Conservation (phyloP, 2,113 vertebrate genomes). For the Siphamia tubifer region DNA sequence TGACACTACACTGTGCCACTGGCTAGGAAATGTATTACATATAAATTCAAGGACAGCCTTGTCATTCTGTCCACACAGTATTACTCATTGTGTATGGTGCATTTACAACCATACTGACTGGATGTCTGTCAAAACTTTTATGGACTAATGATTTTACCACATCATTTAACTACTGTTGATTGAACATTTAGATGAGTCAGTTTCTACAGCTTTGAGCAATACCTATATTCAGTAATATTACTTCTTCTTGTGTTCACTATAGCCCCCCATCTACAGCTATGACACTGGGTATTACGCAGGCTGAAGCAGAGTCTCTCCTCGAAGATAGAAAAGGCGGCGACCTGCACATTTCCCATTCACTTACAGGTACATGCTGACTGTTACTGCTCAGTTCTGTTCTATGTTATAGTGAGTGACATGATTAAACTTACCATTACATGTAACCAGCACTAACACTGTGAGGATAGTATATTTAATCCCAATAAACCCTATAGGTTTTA, state of each 20-base stretch:
- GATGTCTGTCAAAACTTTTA: neutral
- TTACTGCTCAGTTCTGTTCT: neutral
- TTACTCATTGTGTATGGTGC: constrained; percentile 42
- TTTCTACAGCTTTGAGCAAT: neutral
- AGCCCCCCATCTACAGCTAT: constrained; percentile 92
- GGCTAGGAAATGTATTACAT: constrained; percentile 28
- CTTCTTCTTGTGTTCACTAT: constrained; percentile 4
- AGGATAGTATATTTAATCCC: neutral
- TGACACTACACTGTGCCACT: constrained; percentile 26
- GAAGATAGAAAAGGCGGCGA: constrained; percentile 90
- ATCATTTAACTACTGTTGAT: neutral
- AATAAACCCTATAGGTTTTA: neutral
- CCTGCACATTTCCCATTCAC: constrained; percentile 73
- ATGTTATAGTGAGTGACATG: too few species aligned
- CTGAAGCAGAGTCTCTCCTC: constrained; percentile 84
- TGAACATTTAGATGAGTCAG: neutral
- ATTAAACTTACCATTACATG: too few species aligned
- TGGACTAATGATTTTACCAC: too few species aligned
- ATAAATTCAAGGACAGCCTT: neutral
- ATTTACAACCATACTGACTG: neutral
- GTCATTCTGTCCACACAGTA: constrained; percentile 35
- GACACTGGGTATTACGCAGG: constrained; percentile 84
- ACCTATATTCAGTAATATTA: neutral
- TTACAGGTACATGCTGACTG: constrained; percentile 51
- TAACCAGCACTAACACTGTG: too few species aligned